Percentiles rank a stretch among this genome's conserved stretches.
These are phyloP conservation scores for Megaustenia siamemsis DNA, from an alignment of 2,888 invertebrate species.

Conservation along the genomic window DNA sequence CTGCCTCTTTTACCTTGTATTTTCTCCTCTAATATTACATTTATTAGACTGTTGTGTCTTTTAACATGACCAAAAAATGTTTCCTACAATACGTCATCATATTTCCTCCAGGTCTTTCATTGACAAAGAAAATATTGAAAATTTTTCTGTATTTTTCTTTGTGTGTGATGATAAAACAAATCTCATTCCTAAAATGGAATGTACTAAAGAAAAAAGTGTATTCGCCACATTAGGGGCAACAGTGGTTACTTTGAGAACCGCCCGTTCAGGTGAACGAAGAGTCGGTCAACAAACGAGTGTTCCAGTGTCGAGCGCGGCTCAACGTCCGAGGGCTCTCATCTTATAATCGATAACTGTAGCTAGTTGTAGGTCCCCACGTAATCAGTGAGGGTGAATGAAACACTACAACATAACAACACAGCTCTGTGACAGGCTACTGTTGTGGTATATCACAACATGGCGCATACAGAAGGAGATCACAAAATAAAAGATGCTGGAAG, in stretches of 20 bases:
- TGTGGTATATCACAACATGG: constrained; percentile 28
- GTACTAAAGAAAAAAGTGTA: too few species aligned
- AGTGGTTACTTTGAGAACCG: background rate
- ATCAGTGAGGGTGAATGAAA: constrained; percentile 1
- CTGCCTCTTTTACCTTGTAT: too few species aligned
- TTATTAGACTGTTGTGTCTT: too few species aligned
- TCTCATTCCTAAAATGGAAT: too few species aligned
- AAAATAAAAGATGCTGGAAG: background rate
- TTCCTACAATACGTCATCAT: too few species aligned
- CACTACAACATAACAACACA: background rate
- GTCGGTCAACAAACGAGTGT: background rate
- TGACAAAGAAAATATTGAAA: too few species aligned
- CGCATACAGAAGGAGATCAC: background rate
- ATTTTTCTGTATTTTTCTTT: too few species aligned
- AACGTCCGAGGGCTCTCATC: background rate
- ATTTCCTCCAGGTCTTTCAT: too few species aligned
- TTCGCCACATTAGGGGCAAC: too few species aligned
- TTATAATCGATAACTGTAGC: constrained; percentile 13
- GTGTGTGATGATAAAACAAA: too few species aligned
- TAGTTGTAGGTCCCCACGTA: background rate
- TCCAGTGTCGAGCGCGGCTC: background rate
- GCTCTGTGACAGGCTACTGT: background rate
- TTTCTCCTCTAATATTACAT: too few species aligned
- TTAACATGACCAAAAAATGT: too few species aligned
- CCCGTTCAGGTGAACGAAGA: background rate